A percentile compares a stretch with the other conserved stretches of the same genome.
These are phyloP conservation scores for Thaumatotibia leucotreta DNA, from an alignment of 1,140 invertebrate genomes.

Conservation along the genomic window DNA sequence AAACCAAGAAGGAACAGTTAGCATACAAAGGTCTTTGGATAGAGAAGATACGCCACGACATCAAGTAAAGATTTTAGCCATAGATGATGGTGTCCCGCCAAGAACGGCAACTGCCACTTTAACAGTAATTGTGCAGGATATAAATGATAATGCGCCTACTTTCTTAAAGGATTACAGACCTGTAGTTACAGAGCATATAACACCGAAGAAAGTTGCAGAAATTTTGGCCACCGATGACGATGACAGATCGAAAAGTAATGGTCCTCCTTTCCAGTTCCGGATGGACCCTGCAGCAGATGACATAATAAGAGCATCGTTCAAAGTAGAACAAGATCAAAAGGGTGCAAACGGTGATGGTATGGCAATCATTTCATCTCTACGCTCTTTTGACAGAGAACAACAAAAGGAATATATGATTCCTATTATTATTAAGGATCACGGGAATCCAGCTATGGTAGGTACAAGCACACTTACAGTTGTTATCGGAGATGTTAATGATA, in stretches of 20 bases:
- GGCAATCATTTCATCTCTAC: slow-evolving; percentile 93
- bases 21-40: slow-evolving; percentile 92
- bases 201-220: slow-evolving; percentile 93
- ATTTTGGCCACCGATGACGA: slow-evolving; percentile 97
- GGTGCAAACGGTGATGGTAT: slow-evolving; percentile 97
- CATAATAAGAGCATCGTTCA: slow-evolving; percentile 93
- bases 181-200: slow-evolving; percentile 92
- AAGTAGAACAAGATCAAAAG: slow-evolving; percentile 96
- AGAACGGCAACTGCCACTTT: slow-evolving; percentile 97
- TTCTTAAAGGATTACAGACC: slow-evolving; percentile 95
- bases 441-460: slow-evolving; percentile 93
- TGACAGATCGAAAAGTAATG: slow-evolving; percentile 95
- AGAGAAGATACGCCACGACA: slow-evolving; percentile 94
- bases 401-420: slow-evolving; percentile 96
- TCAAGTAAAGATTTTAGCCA: slow-evolving; percentile 96
- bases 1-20: slow-evolving; percentile 94
- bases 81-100: slow-evolving; percentile 95
- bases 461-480: slow-evolving; percentile 96
- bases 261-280: slow-evolving; percentile 95
- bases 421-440: slow-evolving; percentile 94
- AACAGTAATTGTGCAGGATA: slow-evolving; percentile 96
- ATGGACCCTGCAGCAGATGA: slow-evolving; percentile 95
- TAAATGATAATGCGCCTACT: slow-evolving; percentile 96
- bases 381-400: slow-evolving; percentile 96
- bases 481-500: slow-evolving; percentile 97